Evolutionary conservation across 2,797 vertebrate genomes (phyloP).

Genomic region (Enteromius anoplus): DNA sequence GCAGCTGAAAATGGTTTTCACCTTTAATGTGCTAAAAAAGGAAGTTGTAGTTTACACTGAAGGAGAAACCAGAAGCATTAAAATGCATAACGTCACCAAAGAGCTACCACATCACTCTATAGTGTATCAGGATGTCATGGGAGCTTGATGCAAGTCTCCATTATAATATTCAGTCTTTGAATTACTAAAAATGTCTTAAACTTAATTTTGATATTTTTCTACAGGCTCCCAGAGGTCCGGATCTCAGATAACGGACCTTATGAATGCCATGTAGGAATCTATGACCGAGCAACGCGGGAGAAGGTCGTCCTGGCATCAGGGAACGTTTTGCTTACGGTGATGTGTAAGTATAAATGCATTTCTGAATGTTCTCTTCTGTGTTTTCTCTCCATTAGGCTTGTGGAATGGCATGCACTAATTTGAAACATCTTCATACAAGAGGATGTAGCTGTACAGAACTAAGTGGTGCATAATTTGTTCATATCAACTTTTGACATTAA

Average conservation of each 20-base stretch:
- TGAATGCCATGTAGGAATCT: constrained; percentile 97
- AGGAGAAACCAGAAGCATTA: background rate
- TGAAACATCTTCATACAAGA: background rate
- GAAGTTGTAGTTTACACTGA: background rate
- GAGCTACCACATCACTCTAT: background rate
- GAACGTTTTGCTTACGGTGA: constrained; percentile 94
- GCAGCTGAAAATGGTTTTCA: constrained; percentile 16
- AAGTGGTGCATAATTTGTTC: constrained; percentile 4
- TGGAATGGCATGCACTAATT: background rate
- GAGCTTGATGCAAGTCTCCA: background rate
- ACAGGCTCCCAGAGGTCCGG: constrained; percentile 93
- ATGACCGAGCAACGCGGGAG: constrained; percentile 92
- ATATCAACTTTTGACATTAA: constrained; percentile 11
- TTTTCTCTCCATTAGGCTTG: background rate
- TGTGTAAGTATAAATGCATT: constrained; percentile 84
- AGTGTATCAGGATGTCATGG: background rate
- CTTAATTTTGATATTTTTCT: constrained; percentile 43
- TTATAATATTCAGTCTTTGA: background rate
- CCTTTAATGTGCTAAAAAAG: background rate
- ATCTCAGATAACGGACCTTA: constrained; percentile 97
- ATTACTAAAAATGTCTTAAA: constrained; percentile 11
- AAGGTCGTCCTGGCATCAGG: constrained; percentile 96
- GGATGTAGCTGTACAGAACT: background rate
- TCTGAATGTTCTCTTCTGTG: background rate
- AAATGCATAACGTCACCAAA: background rate